These are phyloP conservation scores for Epinephelus fuscoguttatus DNA, from an alignment of 2,113 vertebrate genomes.

Conservation along the genomic window DNA sequence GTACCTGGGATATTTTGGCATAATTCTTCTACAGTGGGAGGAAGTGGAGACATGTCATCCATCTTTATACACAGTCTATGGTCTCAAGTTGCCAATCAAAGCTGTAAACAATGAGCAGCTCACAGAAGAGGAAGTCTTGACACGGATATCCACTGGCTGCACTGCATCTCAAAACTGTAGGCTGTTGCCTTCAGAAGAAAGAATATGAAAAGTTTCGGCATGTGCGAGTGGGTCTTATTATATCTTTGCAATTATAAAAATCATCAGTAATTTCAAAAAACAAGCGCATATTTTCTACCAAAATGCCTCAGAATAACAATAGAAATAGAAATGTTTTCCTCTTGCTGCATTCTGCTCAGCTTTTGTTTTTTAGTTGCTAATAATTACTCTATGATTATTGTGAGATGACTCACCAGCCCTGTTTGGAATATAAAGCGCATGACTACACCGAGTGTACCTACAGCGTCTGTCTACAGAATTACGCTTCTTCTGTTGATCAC, in stretches of 20 bases:
- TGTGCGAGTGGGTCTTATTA: background rate
- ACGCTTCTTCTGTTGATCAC: conserved; percentile 38
- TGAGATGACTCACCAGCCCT: conserved; percentile 35
- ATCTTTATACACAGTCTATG: too few relatives aligned
- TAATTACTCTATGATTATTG: conserved; percentile 37
- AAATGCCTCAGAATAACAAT: conserved; percentile 7
- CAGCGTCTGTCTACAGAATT: conserved; percentile 30
- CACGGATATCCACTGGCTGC: too few relatives aligned
- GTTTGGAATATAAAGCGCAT: conserved; percentile 28
- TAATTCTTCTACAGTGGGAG: too few relatives aligned
- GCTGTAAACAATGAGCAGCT: too few relatives aligned
- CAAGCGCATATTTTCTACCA: background rate
- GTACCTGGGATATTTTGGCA: too few relatives aligned
- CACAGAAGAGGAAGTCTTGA: too few relatives aligned
- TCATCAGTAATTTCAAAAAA: background rate
- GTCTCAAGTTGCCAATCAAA: too few relatives aligned
- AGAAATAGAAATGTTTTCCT: background rate
- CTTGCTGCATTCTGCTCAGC: conserved; percentile 1
- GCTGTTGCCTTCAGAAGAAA: too few relatives aligned
- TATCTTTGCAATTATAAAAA: background rate
- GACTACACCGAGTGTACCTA: conserved; percentile 10
- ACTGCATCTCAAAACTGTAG: too few relatives aligned
- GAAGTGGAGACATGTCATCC: too few relatives aligned
- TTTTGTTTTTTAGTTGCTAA: conserved; percentile 35
- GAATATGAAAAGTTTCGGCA: background rate